A percentile compares a stretch with the other conserved stretches of the same genome.
phyloP scores from a whole-genome alignment of 2,113 vertebrate genomes.

The Triplophysa rosa region DNA sequence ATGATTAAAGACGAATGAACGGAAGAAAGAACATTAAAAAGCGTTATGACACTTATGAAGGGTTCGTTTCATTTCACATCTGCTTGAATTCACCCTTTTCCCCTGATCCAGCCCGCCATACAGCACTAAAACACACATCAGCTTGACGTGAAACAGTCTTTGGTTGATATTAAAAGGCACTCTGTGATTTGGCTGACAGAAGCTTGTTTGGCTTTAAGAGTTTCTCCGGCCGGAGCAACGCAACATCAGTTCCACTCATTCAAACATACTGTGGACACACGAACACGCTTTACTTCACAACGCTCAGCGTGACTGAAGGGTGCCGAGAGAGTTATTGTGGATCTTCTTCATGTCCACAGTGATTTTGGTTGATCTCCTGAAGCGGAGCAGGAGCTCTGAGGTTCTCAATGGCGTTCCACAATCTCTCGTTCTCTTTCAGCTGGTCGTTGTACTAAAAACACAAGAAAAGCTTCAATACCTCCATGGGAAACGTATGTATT shows the following conservation, averaged over 20 bases:
- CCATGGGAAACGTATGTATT: too few species aligned
- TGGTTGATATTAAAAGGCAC: constrained; percentile 8
- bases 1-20: neutral
- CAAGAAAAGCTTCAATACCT: neutral
- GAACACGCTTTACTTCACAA: too few species aligned
- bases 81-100: neutral
- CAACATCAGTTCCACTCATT: too few species aligned
- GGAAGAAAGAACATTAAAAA: neutral
- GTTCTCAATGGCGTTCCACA: constrained; percentile 69
- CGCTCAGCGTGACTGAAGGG: too few species aligned
- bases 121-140: neutral
- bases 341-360: constrained; percentile 45
- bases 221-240: too few species aligned
- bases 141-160: constrained; percentile 4
- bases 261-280: too few species aligned
- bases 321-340: neutral
- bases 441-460: constrained; percentile 68
- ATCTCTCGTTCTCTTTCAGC: constrained; percentile 72
- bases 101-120: neutral
- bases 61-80: neutral
- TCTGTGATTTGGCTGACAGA: neutral
- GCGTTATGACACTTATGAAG: neutral
- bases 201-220: too few species aligned
- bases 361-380: constrained; percentile 55
- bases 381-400: constrained; percentile 45